These are phyloP conservation scores for Nothura maculosa DNA, from an alignment of 2,797 vertebrate genomes.

Conservation along the genomic window DNA sequence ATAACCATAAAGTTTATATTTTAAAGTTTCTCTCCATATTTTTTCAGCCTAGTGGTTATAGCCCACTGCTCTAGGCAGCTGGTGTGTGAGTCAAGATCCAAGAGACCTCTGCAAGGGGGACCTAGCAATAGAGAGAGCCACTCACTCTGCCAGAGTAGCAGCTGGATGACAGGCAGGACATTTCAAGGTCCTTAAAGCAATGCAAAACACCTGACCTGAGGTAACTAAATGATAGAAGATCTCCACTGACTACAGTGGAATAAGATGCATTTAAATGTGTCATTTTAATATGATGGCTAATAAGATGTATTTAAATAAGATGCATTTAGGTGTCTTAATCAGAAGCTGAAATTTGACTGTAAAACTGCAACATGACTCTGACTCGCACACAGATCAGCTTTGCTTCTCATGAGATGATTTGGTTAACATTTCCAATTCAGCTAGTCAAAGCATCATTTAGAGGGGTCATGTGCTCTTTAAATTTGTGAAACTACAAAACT, in stretches of 20 bases:
- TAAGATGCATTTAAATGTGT: not conserved
- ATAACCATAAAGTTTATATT: not conserved
- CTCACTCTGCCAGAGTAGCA: not conserved
- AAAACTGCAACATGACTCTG: not conserved
- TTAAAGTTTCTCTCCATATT: not conserved
- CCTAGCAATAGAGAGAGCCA: fast-evolving
- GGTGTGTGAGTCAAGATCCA: not conserved
- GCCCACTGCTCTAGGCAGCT: not conserved
- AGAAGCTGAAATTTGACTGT: not conserved
- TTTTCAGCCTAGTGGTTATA: fast-evolving
- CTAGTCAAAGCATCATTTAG: not conserved
- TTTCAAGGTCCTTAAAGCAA: not conserved
- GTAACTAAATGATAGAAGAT: not conserved
- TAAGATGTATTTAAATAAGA: not conserved
- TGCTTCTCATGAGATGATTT: not conserved
- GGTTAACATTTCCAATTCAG: not conserved
- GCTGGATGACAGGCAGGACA: not conserved
- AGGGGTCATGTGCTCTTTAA: not conserved
- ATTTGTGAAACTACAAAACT: not conserved
- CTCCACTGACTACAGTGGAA: not conserved
- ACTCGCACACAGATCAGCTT: not conserved
- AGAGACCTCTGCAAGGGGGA: not conserved
- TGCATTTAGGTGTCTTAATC: not conserved
- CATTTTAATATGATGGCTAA: too few relatives aligned
- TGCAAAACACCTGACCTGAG: not conserved